Base-by-base conservation (phyloP, 2,113 vertebrate genomes). In the Piaya cayana region DNA sequence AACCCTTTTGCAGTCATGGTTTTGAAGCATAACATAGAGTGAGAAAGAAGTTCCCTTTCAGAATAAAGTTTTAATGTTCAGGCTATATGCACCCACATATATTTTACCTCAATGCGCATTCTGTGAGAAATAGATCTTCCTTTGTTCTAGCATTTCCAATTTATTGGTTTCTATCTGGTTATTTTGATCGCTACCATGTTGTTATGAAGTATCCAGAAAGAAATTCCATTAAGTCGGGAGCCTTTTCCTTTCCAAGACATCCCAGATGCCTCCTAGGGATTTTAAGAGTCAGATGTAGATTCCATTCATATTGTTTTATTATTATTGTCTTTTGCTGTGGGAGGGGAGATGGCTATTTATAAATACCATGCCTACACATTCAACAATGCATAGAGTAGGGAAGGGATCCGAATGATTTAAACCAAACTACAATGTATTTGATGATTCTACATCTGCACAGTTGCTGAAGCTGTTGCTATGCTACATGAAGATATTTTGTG, bases 381-480 rank as follows among this genome's bases (percentile, higher is more conserved):
- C 36, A 5, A 12, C 56, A 74, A 30, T 42, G 12, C 50, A 43
- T 30, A 65, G 82, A 43, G 15, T 4, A 34, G 8, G 17, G 65
- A 71, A 71, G 22, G 12, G 30, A 84, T 30, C 69, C 25, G 1
- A 68, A 36, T 18, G 13, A n/a, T 83, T 81, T 60, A 52, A n/a
- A 92, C 60, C 30, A 60, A 67, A 75, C 45, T 56, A 49, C 26
- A 26, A 47, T 29, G 19, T 39, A 92, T 93, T 75, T 59, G 55
- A 78, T 85, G 12, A 49, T 56, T 72, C 88, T 62, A 85, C 93
- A 94, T 90, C 78, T 60, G 58, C 47, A 93, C 37, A 36, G 47
- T 62, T 74, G 64, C 52, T 65, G 65, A 92, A 94, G 30, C 70
- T 90, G 92, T 96, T 97, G 94, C 83, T 71, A 96, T 92, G 68